These are phyloP conservation scores for Conchocele bisecta DNA, from an alignment of 2,888 invertebrate species.

Conservation along the genomic window DNA sequence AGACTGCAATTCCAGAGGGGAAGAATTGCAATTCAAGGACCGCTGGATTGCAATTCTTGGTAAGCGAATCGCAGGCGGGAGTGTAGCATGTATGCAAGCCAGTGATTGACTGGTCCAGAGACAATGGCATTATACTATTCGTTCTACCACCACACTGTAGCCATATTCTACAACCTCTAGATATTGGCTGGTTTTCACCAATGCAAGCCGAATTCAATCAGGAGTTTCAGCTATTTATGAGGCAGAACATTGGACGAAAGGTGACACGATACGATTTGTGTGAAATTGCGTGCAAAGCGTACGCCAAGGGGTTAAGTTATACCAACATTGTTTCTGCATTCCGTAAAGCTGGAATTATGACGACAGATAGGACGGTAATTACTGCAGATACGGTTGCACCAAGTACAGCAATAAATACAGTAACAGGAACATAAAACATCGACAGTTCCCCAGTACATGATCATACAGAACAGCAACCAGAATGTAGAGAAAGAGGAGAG, in stretches of 20 bases:
- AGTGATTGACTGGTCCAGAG: slow-evolving; percentile 21
- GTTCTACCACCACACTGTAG: slow-evolving; percentile 15
- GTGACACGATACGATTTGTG: background rate
- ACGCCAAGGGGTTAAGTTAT: background rate
- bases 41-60: too few relatives aligned
- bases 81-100: slow-evolving; percentile 10
- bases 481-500: too few relatives aligned
- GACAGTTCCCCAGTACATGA: too few relatives aligned
- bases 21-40: too few relatives aligned
- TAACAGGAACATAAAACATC: too few relatives aligned
- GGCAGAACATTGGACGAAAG: background rate
- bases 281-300: background rate
- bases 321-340: background rate
- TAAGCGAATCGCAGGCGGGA: too few relatives aligned
- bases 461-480: too few relatives aligned
- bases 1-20: too few relatives aligned
- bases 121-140: slow-evolving; percentile 20
- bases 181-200: background rate
- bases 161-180: slow-evolving; percentile 14
- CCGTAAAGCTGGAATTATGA: background rate
- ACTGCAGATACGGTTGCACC: background rate
- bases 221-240: background rate
- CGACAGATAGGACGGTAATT: background rate
- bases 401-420: too few relatives aligned
- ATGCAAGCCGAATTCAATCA: background rate